Percentiles rank a stretch among this genome's conserved stretches.
Evolutionary conservation across 2,113 vertebrate genomes (phyloP).

Genomic region (Euleptes europaea): DNA sequence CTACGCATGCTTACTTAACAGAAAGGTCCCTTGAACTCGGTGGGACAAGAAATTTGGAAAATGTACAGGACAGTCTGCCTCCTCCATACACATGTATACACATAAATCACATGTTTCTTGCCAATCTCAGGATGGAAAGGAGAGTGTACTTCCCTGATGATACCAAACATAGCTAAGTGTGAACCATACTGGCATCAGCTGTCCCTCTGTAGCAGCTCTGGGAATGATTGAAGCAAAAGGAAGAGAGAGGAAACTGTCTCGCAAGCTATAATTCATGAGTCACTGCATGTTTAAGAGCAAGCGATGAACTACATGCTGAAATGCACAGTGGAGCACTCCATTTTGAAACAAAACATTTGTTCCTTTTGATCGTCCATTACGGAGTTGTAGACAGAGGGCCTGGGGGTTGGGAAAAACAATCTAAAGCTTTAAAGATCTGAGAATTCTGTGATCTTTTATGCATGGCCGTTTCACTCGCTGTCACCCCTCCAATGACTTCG

Average conservation of each 20-base stretch:
- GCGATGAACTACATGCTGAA: not conserved
- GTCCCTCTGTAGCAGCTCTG: not conserved
- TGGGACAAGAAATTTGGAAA: not conserved
- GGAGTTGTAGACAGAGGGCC: not conserved
- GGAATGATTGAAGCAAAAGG: not conserved
- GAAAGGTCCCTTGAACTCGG: not conserved
- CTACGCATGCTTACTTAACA: not conserved
- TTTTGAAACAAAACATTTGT: conserved; percentile 5
- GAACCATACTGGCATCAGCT: not conserved
- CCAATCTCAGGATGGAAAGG: not conserved
- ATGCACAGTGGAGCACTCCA: not conserved
- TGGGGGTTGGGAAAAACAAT: not conserved
- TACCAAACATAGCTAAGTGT: not conserved
- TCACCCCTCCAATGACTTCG: too few relatives aligned
- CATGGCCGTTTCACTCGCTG: too few relatives aligned
- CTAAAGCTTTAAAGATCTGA: not conserved
- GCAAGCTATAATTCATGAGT: not conserved
- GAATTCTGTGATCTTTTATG: too few relatives aligned
- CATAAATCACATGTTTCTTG: not conserved
- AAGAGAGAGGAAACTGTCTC: not conserved
- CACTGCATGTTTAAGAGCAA: not conserved
- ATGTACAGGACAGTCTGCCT: not conserved
- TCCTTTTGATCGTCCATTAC: not conserved
- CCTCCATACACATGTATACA: not conserved
- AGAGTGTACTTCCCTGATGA: not conserved